phyloP scores from a whole-genome alignment of 1,140 invertebrate species.

The Armadillidium nasatum region DNA sequence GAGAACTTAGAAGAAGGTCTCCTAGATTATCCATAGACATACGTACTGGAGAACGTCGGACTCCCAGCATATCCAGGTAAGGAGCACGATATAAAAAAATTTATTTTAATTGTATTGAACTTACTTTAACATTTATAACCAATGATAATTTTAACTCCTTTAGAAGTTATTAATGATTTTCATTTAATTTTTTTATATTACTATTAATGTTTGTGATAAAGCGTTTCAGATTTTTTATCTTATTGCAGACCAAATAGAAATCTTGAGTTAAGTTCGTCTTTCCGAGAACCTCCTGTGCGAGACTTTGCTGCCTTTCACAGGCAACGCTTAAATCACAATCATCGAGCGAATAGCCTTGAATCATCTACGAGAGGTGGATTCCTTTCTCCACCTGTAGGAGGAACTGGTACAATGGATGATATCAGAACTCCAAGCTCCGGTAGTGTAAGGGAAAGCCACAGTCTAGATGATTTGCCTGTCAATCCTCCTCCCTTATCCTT shows the following conservation, averaged over 20 bases:
- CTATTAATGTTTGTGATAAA: neutral
- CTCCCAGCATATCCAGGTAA: constrained; percentile 33
- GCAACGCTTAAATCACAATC: neutral
- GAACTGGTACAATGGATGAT: neutral
- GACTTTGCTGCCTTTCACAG: neutral
- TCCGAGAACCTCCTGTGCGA: constrained; percentile 4
- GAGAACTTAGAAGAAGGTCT: constrained; percentile 28
- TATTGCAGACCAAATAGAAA: neutral
- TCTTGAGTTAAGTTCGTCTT: constrained; percentile 14
- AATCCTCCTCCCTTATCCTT: constrained; percentile 28
- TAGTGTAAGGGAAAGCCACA: constrained; percentile 32
- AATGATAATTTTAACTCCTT: neutral
- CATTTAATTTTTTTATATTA: neutral
- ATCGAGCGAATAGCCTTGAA: constrained; percentile 31
- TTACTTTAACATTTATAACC: too few species aligned
- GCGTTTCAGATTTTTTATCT: neutral
- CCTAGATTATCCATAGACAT: constrained; percentile 26
- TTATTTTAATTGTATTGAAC: too few species aligned
- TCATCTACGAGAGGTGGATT: constrained; percentile 33
- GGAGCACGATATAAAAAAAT: neutral
- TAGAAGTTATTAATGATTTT: constrained; percentile 10
- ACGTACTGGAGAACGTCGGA: constrained; percentile 9
- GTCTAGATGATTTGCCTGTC: constrained; percentile 33
- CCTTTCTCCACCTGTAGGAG: constrained; percentile 29
- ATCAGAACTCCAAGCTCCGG: constrained; percentile 13